A percentile compares a stretch with the other conserved stretches of the same genome.
Evolutionary conservation across 1,140 invertebrate genomes (phyloP).

Genomic region (Pristionchus pacificus): DNA sequence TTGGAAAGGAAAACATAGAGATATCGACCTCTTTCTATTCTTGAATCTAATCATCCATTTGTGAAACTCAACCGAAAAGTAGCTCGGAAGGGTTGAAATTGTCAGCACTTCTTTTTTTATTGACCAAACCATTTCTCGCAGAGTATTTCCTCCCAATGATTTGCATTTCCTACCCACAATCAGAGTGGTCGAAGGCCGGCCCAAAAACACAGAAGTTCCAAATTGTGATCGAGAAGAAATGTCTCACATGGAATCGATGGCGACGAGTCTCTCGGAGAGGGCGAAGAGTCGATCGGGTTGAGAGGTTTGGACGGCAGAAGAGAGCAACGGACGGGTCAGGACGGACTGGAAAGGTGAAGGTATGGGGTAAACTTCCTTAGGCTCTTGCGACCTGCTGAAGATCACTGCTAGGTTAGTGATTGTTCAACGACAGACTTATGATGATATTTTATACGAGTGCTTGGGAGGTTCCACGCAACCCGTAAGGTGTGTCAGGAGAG

Average conservation of each 20-base stretch:
- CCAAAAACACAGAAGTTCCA: not conserved
- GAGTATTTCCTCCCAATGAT: no score
- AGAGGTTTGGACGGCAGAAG: constrained; percentile 70
- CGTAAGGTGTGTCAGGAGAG: no score
- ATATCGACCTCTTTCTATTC: no score
- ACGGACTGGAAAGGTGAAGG: not conserved
- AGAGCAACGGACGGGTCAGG: constrained; percentile 65
- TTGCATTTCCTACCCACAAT: no score
- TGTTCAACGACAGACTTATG: not conserved
- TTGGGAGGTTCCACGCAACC: constrained; percentile 6
- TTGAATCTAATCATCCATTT: not conserved
- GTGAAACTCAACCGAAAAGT: not conserved
- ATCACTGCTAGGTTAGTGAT: constrained; percentile 1
- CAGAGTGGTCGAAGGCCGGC: no score
- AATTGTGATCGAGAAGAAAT: not conserved
- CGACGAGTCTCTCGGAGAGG: constrained; percentile 78
- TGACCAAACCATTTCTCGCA: no score
- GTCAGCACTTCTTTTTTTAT: no score
- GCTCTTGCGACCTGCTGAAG: not conserved
- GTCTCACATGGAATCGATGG: constrained; percentile 77
- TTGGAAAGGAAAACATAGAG: no score
- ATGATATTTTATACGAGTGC: not conserved
- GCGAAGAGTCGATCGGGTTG: constrained; percentile 74
- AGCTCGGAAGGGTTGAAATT: not conserved
- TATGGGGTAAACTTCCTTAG: not conserved